Conservation (phyloP, 2,888 invertebrate species). For the Caradrina kadenii region DNA sequence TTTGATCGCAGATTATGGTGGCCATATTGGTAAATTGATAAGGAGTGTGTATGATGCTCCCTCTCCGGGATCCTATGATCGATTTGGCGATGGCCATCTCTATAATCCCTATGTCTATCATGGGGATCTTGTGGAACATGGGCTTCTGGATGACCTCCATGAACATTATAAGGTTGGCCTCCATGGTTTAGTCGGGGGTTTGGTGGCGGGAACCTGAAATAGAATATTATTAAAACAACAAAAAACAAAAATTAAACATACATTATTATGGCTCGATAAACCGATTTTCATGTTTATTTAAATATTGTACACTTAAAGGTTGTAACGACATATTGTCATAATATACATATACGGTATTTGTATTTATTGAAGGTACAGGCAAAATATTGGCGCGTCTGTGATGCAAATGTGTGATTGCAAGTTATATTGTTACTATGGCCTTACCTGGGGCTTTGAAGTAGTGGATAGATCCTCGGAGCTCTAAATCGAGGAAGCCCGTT, state of each 20-base stretch:
- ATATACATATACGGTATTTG: conserved; percentile 16
- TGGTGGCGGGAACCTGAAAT: conserved; percentile 80
- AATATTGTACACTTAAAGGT: not conserved
- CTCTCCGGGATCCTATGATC: conserved; percentile 71
- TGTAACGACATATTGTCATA: conserved; percentile 13
- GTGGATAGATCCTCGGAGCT: conserved; percentile 72
- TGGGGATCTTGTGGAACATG: conserved; percentile 65
- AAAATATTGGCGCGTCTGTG: conserved; percentile 74
- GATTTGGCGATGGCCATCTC: conserved; percentile 61
- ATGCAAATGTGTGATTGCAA: conserved; percentile 62
- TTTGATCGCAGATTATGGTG: conserved; percentile 65
- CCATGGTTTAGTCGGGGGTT: conserved; percentile 68
- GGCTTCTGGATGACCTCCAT: conserved; percentile 63
- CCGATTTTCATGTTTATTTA: not conserved
- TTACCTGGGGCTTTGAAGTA: conserved; percentile 77
- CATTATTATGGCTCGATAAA: not conserved
- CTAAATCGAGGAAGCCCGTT: conserved; percentile 79
- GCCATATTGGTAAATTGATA: conserved; percentile 62
- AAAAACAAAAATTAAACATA: not conserved
- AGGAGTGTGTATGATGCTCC: conserved; percentile 65
- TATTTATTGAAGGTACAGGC: conserved; percentile 16
- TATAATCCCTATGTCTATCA: conserved; percentile 73
- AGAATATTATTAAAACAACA: not conserved
- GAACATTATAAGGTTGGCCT: conserved; percentile 65
- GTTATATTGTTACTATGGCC: conserved; percentile 23